Conservation (phyloP, 1,140 invertebrate species). For the Physella acuta region DNA sequence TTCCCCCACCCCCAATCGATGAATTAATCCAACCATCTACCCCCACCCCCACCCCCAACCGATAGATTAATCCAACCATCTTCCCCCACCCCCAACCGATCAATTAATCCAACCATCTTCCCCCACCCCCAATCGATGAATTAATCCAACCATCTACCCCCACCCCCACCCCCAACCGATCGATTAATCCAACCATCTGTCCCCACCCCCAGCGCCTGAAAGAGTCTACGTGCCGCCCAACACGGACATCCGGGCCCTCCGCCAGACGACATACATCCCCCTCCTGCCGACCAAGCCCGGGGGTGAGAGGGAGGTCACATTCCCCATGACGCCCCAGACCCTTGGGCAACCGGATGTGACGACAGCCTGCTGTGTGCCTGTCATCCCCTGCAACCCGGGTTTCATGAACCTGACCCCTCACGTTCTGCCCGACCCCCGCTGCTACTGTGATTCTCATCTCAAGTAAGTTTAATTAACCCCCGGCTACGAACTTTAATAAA, state of each 20-base stretch:
- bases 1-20: no score
- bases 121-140: neutral
- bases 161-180: no score
- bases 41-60: no score
- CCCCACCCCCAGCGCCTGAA: neutral
- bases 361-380: conserved; percentile 56
- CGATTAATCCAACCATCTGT: no score
- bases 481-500: no score
- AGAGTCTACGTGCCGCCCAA: conserved; percentile 1
- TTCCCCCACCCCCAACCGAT: no score
- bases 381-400: conserved; percentile 80
- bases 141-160: neutral
- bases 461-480: neutral
- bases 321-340: conserved; percentile 16
- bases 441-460: conserved; percentile 1
- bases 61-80: neutral
- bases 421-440: conserved; percentile 74
- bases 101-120: neutral
- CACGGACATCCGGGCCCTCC: conserved; percentile 74
- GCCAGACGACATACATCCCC: conserved; percentile 11
- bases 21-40: neutral
- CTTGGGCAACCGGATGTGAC: conserved; percentile 21
- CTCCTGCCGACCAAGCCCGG: conserved; percentile 9
- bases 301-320: conserved; percentile 9
- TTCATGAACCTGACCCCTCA: conserved; percentile 76